Evolutionary conservation across 2,797 vertebrate species (phyloP), one percentile per base, ranked within the genome.

Genomic region (Stomatorhinus walkeri): DNA sequence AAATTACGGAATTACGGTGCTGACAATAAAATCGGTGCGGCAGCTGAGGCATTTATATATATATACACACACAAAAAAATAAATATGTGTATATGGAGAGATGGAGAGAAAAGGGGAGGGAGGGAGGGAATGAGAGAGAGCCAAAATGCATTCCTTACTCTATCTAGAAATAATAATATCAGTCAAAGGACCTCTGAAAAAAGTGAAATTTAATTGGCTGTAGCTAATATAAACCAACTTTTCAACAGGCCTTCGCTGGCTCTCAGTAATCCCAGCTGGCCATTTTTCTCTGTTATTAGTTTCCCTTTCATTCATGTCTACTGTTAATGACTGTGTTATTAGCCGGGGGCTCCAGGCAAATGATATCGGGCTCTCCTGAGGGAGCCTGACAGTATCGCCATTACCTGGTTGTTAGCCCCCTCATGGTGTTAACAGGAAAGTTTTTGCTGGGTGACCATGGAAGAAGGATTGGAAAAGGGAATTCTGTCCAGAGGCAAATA

Each of bases 241-340:
- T 72, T 87, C 54, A 40, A 64, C 54, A 87, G 85, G 89, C 76
- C 81, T 51, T 40, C 56, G 9, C 64, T 48, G 72, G 76, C 56
- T 48, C 51, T 61, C 4, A 36, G 59, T 8, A 40, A 36, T 43
- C 49, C 14, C 76, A 68, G 24, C 16, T 12, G 79, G 22, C 56
- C 36, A 24, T 49, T 51, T 19, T 52, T 76, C 43, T 22, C 49
- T 54, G 16, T 72, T 40, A 59, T 32, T 51, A 52, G n/a, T 40
- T 87, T 85, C 61, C 49, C 79, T 54, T 56, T 61, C 85, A 76
- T 88, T 84, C 88, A 88, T 88, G 76, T 68, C 88, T 81, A 87
- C 16, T 84, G 88, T 88, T 83, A 79, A 61, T 86, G 86, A 88
- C 87, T 87, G 19, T n/a, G 10, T 89, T 89, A 89, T 90, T 87